A percentile compares a stretch with the other conserved stretches of the same genome.
Evolutionary conservation across 2,888 invertebrate species (phyloP).

Genomic region (Lysandra bellargus): DNA sequence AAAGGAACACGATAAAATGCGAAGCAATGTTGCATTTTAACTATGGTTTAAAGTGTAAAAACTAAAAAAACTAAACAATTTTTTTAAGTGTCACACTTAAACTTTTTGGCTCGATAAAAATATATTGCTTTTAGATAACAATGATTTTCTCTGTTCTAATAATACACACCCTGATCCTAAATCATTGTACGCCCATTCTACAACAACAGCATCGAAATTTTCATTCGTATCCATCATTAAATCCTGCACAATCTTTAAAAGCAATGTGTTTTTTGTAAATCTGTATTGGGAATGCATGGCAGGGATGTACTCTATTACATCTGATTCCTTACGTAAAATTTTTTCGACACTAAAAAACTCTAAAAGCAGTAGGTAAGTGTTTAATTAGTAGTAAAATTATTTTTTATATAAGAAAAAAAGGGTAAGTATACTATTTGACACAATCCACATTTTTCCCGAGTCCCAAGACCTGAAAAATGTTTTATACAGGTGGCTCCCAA

Average conservation of each 20-base stretch:
- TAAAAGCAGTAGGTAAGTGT: not conserved
- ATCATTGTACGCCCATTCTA: constrained; percentile 30
- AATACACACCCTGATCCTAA: constrained; percentile 24
- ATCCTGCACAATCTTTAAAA: constrained; percentile 1
- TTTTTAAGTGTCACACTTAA: no score
- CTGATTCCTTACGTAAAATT: not conserved
- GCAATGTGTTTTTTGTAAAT: not conserved
- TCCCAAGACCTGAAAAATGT: no score
- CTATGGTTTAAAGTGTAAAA: no score
- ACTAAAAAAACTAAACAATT: no score
- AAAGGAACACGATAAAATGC: no score
- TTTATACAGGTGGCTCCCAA: not conserved
- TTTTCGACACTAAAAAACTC: not conserved
- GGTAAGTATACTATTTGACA: no score
- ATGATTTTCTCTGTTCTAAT: no score
- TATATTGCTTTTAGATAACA: no score
- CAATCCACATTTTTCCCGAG: no score
- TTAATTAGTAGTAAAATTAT: not conserved
- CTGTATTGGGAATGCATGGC: not conserved
- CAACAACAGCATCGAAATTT: constrained; percentile 22
- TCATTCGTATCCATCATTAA: constrained; percentile 7
- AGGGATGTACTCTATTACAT: not conserved
- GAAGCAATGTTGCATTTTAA: no score
- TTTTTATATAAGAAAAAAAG: not conserved
- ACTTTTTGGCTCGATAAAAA: no score